Evolutionary conservation across 37 sponge, comb jelly and placozoan species (phyloP).

Genomic region (Chondrilla cf. caribensis): DNA sequence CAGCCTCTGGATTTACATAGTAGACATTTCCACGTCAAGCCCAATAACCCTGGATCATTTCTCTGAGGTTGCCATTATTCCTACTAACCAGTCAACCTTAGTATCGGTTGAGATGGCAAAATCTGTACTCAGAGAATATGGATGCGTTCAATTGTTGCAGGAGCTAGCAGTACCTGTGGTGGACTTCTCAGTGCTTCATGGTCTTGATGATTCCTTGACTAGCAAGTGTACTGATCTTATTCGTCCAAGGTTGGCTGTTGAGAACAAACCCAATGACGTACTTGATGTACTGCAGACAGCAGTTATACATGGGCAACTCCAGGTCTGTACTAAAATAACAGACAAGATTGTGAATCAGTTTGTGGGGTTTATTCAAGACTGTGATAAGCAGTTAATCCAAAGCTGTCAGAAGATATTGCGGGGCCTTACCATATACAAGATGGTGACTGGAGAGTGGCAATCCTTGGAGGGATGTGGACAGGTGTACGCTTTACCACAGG

Average conservation of each 20-base stretch:
- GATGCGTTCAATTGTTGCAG: background rate
- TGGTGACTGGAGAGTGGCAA: background rate
- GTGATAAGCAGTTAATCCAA: background rate
- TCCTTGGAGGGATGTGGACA: background rate
- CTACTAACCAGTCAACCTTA: conserved; percentile 17
- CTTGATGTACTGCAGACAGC: background rate
- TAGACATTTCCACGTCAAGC: too few relatives aligned
- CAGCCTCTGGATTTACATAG: background rate
- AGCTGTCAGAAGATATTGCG: background rate
- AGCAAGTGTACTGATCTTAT: too few relatives aligned
- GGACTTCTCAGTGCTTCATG: background rate
- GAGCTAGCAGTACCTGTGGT: conserved; percentile 1
- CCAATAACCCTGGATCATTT: background rate
- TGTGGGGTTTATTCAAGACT: background rate
- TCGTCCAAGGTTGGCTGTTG: background rate
- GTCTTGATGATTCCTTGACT: background rate
- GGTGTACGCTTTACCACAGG: background rate
- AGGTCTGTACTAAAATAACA: background rate
- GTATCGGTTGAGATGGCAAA: background rate
- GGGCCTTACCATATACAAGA: background rate
- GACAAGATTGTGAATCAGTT: background rate
- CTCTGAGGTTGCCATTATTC: background rate
- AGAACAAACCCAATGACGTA: background rate
- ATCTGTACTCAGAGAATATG: conserved; percentile 13
- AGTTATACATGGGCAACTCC: background rate